Conservation (phyloP, 2,888 invertebrate genomes). For the Didymodactylos carnosus region DNA sequence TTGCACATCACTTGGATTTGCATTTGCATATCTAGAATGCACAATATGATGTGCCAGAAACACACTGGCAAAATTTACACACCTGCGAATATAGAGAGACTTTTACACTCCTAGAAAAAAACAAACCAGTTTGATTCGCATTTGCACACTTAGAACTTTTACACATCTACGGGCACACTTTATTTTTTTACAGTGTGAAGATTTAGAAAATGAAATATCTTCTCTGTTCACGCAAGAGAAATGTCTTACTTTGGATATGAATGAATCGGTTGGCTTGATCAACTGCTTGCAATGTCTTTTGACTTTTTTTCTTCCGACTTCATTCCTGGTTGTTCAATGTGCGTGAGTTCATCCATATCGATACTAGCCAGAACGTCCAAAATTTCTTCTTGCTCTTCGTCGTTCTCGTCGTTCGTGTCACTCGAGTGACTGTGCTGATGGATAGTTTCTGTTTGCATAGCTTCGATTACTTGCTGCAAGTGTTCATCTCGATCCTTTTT, state of each 20-base stretch:
- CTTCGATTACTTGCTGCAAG: background rate
- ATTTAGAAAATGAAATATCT: too few relatives aligned
- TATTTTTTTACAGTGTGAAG: too few relatives aligned
- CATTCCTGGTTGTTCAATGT: background rate
- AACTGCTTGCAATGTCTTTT: background rate
- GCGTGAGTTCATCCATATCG: background rate
- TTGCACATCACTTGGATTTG: too few relatives aligned
- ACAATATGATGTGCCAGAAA: too few relatives aligned
- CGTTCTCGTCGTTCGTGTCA: background rate
- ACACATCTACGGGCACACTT: too few relatives aligned
- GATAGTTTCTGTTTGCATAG: background rate
- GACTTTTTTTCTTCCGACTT: background rate
- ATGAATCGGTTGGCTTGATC: background rate
- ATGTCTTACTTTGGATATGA: background rate
- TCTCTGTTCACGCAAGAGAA: too few relatives aligned
- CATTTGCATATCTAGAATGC: too few relatives aligned
- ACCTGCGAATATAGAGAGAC: too few relatives aligned
- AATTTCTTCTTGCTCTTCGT: background rate
- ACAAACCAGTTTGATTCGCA: too few relatives aligned
- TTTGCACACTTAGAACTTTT: too few relatives aligned
- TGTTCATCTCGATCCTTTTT: background rate
- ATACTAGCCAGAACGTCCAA: background rate
- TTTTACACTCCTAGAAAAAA: too few relatives aligned
- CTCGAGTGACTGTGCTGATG: background rate
- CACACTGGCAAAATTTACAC: too few relatives aligned